phyloP scores from a whole-genome alignment of 2,888 invertebrate species.

The Ernsta delagoae region DNA sequence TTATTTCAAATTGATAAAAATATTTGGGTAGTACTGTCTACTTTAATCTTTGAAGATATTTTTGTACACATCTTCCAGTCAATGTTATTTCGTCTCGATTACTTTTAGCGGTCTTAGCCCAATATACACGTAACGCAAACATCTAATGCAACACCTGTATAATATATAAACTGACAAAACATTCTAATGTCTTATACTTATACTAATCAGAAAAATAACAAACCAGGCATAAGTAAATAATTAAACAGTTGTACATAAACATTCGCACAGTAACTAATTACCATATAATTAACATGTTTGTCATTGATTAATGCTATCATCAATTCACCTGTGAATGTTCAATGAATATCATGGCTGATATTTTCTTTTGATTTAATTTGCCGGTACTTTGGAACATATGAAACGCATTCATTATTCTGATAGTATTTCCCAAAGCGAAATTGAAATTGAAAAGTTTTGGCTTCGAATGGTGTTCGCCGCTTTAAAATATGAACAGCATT shows the following conservation, averaged over 20 bases:
- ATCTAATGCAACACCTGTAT: constrained; percentile 30
- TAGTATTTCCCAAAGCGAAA: background rate
- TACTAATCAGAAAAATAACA: constrained; percentile 27
- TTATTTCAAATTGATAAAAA: constrained; percentile 60
- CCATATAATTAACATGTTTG: constrained; percentile 26
- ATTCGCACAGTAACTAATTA: constrained; percentile 27
- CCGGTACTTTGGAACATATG: constrained; percentile 4
- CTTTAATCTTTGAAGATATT: constrained; percentile 55
- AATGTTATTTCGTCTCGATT: constrained; percentile 30
- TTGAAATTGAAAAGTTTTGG: background rate
- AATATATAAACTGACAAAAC: constrained; percentile 34
- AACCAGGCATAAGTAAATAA: constrained; percentile 30
- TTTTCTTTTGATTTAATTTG: constrained; percentile 31
- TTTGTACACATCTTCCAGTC: constrained; percentile 32
- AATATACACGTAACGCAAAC: constrained; percentile 32
- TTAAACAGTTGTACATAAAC: constrained; percentile 35
- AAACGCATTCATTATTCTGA: constrained; percentile 15
- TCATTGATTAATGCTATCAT: constrained; percentile 25
- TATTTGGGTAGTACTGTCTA: constrained; percentile 65
- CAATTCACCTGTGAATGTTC: constrained; percentile 21
- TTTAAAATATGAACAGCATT: constrained; percentile 20
- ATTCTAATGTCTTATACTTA: constrained; percentile 10
- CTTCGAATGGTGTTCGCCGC: constrained; percentile 12
- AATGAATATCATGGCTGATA: constrained; percentile 23
- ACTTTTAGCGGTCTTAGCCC: constrained; percentile 27